Conservation (phyloP, 2,113 vertebrate genomes). For the Corydoras maculifer region DNA sequence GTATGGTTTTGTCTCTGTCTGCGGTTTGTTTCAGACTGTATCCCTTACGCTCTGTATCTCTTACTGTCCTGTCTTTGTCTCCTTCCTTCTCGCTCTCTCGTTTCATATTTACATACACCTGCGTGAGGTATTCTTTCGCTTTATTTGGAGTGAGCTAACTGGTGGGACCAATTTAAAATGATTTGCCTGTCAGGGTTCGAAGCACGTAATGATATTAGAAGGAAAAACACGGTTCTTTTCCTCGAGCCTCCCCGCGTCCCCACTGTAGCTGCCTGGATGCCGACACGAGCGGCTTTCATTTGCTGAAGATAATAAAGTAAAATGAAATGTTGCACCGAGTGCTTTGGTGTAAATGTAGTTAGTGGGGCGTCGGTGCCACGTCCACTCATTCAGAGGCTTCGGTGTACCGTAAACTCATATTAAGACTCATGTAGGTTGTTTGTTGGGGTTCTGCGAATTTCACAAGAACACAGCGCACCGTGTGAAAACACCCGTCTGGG, state of each 20-base stretch:
- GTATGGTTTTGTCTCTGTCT: neutral
- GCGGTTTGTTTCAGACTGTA: neutral
- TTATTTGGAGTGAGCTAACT: neutral
- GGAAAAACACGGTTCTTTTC: too few relatives aligned
- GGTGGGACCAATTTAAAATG: conserved; percentile 6
- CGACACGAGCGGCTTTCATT: neutral
- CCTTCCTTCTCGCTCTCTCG: neutral
- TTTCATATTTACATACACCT: conserved; percentile 5
- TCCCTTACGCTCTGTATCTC: too few relatives aligned
- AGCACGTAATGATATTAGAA: neutral
- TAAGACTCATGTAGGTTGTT: too few relatives aligned
- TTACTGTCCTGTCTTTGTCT: neutral
- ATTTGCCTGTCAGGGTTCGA: conserved; percentile 1
- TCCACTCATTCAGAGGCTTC: too few relatives aligned
- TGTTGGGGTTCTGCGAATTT: too few relatives aligned
- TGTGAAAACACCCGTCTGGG: too few relatives aligned
- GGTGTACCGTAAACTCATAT: too few relatives aligned
- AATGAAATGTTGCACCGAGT: too few relatives aligned
- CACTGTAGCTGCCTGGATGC: neutral
- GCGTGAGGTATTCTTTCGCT: neutral
- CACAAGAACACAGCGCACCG: too few relatives aligned
- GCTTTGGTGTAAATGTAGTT: too few relatives aligned
- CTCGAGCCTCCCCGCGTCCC: neutral
- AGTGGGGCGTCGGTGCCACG: too few relatives aligned
- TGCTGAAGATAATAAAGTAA: neutral